Base-by-base conservation (phyloP, 1,140 invertebrate genomes). In the Leptonema lineaticorne region DNA sequence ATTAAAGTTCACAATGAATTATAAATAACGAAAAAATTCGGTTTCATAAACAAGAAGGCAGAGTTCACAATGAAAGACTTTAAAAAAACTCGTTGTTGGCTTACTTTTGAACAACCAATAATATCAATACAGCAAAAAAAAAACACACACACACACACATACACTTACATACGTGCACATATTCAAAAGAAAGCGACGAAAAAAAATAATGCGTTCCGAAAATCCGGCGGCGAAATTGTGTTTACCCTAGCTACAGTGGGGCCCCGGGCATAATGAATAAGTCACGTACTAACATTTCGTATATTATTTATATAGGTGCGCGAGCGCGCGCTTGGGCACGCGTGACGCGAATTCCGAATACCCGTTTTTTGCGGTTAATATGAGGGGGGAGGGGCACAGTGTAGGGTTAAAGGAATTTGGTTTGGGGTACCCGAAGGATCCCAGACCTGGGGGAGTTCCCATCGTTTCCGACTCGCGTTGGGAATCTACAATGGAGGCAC, bases 251-350 rank as follows among this genome's bases (percentile, higher is more conserved):
- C 30, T 26, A 16, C 58, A 16, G 33, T 74, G 71, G n/a, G n/a
- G 75, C 71, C 75, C 37, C 75, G 75, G 75, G 76, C 77, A 78
- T 78, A 80, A 79, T 79, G 79, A 80, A 77, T 79, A 75, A 77
- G 79, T 82, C 80, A 82, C 80, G 80, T 82, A 79, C 76, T 71
- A 76, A 76, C 79, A 82, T 82, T 81, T 80, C 78, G 78, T 80
- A 81, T 67, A 67, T 67, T 67, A 67, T 67, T 82, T 81, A 81
- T 81, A 81, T 81, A 78, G 77, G 76, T 78, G 76, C 78, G 79
- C 79, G 78, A 77, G 76, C 75, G 74, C 68, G 37, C 37, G 37
- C 9, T 41, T 16, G 11, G 37, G 9, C 37, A 41, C 65, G 71
- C 74, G 72, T 57, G 60, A 58, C 5, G 28, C 16, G 65, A 67